Conservation (phyloP, 2,888 invertebrate species). For the Cheilosia urbana region DNA sequence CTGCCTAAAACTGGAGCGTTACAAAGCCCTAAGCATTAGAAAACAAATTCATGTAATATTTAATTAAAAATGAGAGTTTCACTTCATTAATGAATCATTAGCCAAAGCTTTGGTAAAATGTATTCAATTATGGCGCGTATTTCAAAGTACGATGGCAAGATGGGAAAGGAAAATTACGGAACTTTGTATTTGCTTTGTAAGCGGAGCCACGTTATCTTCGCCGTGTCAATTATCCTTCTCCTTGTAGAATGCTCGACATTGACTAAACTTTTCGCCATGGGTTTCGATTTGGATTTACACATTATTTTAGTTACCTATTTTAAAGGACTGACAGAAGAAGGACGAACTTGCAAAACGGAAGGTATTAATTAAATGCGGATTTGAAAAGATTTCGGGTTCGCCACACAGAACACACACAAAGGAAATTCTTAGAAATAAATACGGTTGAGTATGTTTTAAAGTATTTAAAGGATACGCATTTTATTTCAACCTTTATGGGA, state of each 20-base stretch:
- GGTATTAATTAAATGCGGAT: constrained; percentile 8
- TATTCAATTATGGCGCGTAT: constrained; percentile 37
- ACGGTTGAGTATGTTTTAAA: too few species aligned
- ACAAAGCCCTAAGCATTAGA: neutral
- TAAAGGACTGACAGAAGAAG: neutral
- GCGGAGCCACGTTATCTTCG: neutral
- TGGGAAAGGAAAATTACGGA: neutral
- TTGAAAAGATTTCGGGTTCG: too few species aligned
- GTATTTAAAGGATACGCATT: too few species aligned
- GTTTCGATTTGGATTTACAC: neutral
- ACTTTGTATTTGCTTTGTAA: constrained; percentile 24
- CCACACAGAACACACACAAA: too few species aligned
- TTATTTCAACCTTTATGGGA: too few species aligned
- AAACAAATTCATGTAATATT: constrained; percentile 51
- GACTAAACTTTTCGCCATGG: neutral
- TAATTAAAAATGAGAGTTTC: constrained; percentile 53
- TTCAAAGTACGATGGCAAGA: constrained; percentile 9
- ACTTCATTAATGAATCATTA: constrained; percentile 53
- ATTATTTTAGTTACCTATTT: neutral
- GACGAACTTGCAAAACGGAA: constrained; percentile 1
- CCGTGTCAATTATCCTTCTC: constrained; percentile 5
- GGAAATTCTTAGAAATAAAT: too few species aligned
- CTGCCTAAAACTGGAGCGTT: too few species aligned
- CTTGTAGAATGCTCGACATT: neutral
- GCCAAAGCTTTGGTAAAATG: constrained; percentile 30